Base-by-base conservation (phyloP, 2,113 vertebrate species). In the Paralichthys olivaceus region DNA sequence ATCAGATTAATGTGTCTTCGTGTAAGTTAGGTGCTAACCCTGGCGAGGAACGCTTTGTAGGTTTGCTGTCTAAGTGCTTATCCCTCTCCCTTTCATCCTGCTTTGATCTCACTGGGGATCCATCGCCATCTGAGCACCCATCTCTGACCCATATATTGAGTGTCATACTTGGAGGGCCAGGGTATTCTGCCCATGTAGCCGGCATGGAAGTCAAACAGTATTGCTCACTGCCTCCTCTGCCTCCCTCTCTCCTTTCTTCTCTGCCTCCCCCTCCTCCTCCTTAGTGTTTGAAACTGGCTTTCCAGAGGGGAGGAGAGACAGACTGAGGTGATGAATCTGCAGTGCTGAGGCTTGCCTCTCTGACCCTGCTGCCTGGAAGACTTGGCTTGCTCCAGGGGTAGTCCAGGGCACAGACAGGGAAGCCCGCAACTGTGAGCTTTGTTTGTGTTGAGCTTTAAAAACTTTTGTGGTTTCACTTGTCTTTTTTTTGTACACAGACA, bases 241-340 rank as follows among this genome's bases (percentile, higher is more conserved):
- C 77, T 74, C 34, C 58, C 67, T 56, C 67, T 32, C 40, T 54
- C 59, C 47, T 60, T 13, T 51, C 37, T n/a, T 14, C 68, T 63
- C 45, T 49, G 45, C 63, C 43, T 57, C 43, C 62, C 63, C 75
- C 22, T 15, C 58, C 81, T 62, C 65, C 84, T 71, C 45, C 25
- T 34, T 45, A 49, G 80, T 37, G 70, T 83, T 87, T 75, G 65
- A 77, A 85, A 78, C 84, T 72, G 87, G 81, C 68, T 92, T 87
- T 92, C 80, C 85, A 91, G 85, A 88, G 85, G 79, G 67, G 83
- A 88, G 77, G 82, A 79, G 84, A 87, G 79, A 81, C 87, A 79
- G 74, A 85, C 87, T 87, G 88, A 92, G 89, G 89, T 90, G 91
- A 93, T 92, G 93, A 93, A 84, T 92, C 80, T 88, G 92, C 92